These are phyloP conservation scores for Metaphire vulgaris DNA, from an alignment of 1,140 invertebrate species.

Conservation along the genomic window DNA sequence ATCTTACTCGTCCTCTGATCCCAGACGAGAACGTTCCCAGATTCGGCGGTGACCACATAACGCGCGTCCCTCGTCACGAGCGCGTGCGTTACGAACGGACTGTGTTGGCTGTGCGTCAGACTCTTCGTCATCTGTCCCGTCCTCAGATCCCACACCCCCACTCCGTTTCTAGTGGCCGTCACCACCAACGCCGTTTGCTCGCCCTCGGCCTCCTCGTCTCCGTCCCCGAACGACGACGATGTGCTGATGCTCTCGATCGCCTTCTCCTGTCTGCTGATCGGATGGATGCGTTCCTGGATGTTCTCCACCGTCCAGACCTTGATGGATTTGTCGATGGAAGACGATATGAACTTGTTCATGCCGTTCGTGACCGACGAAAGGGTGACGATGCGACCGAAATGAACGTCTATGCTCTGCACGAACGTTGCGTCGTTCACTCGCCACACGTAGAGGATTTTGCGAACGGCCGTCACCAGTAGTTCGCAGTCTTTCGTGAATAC, in stretches of 20 bases:
- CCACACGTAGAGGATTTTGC: slow-evolving; percentile 95
- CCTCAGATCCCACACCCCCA: slow-evolving; percentile 89
- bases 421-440: slow-evolving; percentile 64
- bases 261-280: slow-evolving; percentile 90
- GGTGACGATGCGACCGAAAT: slow-evolving; percentile 92
- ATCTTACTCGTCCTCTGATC: slow-evolving; percentile 50
- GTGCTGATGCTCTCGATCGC: slow-evolving; percentile 65
- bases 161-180: slow-evolving; percentile 82
- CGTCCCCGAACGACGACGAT: not conserved
- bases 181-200: slow-evolving; percentile 53
- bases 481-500: slow-evolving; percentile 82
- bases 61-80: slow-evolving; percentile 75
- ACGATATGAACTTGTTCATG: slow-evolving; percentile 80
- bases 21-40: slow-evolving; percentile 87
- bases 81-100: slow-evolving; percentile 84
- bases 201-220: not conserved
- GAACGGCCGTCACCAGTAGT: slow-evolving; percentile 86
- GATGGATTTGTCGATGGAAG: slow-evolving; percentile 92
- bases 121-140: slow-evolving; percentile 66
- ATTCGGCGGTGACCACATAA: slow-evolving; percentile 80
- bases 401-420: slow-evolving; percentile 87
- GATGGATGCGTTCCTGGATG: slow-evolving; percentile 93
- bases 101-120: slow-evolving; percentile 79
- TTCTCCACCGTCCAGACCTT: slow-evolving; percentile 99
- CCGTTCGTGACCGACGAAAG: slow-evolving; percentile 60